Conservation (phyloP, 2,113 vertebrate species). For the Thunnus maccoyii region DNA sequence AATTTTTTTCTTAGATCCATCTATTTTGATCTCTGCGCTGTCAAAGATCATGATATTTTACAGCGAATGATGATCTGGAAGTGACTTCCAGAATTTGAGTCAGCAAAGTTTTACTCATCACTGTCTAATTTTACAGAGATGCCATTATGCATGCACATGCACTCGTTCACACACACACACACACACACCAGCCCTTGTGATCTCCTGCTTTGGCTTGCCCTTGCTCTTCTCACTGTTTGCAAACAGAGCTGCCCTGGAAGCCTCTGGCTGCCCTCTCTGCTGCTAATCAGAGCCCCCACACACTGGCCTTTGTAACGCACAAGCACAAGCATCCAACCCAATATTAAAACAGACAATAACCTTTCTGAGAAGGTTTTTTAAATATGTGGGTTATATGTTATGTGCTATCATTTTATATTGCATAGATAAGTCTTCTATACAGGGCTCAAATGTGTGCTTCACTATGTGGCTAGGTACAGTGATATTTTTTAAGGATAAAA, state of each 20-base stretch:
- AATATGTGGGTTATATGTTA: slow-evolving; percentile 3
- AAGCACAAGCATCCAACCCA: slow-evolving; percentile 38
- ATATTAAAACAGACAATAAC: slow-evolving; percentile 52
- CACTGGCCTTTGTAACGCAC: slow-evolving; percentile 54
- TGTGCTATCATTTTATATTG: slow-evolving; percentile 14
- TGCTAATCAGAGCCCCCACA: slow-evolving; percentile 78
- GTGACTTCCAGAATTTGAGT: slow-evolving; percentile 48
- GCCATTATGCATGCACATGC: slow-evolving; percentile 62
- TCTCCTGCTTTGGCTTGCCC: slow-evolving; percentile 65
- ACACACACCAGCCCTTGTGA: slow-evolving; percentile 49
- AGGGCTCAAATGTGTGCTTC: not conserved
- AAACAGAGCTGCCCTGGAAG: slow-evolving; percentile 73
- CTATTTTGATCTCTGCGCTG: slow-evolving; percentile 49
- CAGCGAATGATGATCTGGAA: slow-evolving; percentile 55
- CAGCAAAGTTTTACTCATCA: slow-evolving; percentile 60
- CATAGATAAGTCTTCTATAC: slow-evolving; percentile 1
- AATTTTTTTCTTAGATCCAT: slow-evolving; percentile 38
- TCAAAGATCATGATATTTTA: slow-evolving; percentile 64
- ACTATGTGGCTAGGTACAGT: no score
- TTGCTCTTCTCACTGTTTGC: slow-evolving; percentile 70
- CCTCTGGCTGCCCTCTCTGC: slow-evolving; percentile 72
- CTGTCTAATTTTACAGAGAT: slow-evolving; percentile 55
- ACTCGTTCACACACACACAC: slow-evolving; percentile 31
- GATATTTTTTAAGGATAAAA: slow-evolving; percentile 2
- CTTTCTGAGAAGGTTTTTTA: slow-evolving; percentile 19